Evolutionary conservation across 92 coral and sea anemone genomes (phyloP), one percentile per base, ranked within the genome.

Genomic region (Blastomussa wellsi): DNA sequence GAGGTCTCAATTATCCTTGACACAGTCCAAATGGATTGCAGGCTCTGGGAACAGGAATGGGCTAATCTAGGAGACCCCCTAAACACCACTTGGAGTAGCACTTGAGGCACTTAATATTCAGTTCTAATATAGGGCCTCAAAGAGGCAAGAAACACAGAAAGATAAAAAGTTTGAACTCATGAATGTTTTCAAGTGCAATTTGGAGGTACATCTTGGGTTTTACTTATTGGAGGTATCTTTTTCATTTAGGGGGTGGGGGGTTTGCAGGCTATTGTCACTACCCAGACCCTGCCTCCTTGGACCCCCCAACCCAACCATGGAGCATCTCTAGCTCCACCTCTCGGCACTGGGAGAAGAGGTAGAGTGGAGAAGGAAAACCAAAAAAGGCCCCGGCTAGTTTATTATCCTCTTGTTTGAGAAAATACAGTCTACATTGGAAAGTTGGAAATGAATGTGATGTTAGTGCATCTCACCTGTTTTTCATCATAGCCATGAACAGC

Each of bases 401-500:
- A 55, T 20, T 16, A 20, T 55, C 20, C n/a, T 1, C 53, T 5
- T 5, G n/a, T 55, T 55, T 20, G 62, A 55, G 20, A 22, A 52
- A 53, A 6, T 55, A 55, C n/a, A 55, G 24, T 19, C 8, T 55
- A 20, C n/a, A 5, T 55, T 11, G 29, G 28, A 11, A 57, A 57
- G 65, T 57, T 57, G 24, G 12, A 57, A 24, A 24, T 0, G 24
- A 7, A 57, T 79, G 35, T 14, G 10, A 22, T 31, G 1, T 24
- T 20, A 1, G n/a, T 12, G 7, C 33, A 68, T 36, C 84, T 66
- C 6, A 94, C 98, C 95, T 94, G 88, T 37, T 82, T 86, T 49
- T 94, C 98, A 68, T 91, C 91, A 71, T 92, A 94, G 36, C 98
- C 98, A 92, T 96, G 83, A 29, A 96, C 86, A 38, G 94, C 81